These are phyloP conservation scores for Pogona vitticeps DNA, from an alignment of 2,113 vertebrate genomes.

Conservation along the genomic window DNA sequence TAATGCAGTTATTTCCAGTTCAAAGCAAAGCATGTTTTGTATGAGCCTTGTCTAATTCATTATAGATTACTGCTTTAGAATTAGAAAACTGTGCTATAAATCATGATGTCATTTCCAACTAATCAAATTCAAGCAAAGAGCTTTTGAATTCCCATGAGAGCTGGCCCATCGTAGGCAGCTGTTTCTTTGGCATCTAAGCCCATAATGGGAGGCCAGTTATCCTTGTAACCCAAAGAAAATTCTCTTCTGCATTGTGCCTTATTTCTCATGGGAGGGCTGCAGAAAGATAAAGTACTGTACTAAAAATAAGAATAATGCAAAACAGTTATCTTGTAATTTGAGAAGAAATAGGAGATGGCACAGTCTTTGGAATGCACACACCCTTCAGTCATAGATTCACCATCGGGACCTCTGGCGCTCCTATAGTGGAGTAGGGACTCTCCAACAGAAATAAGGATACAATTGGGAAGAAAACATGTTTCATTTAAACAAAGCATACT, in stretches of 20 bases:
- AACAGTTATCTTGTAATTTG: neutral
- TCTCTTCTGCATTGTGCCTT: neutral
- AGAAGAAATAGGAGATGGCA: neutral
- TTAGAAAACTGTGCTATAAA: conserved; percentile 64
- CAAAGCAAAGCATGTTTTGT: conserved; percentile 43
- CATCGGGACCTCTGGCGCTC: neutral
- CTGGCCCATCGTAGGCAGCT: conserved; percentile 57
- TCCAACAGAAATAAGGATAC: neutral
- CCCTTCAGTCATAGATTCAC: neutral
- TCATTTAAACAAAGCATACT: neutral
- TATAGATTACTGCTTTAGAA: conserved; percentile 64
- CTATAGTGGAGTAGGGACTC: neutral
- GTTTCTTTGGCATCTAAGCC: conserved; percentile 18
- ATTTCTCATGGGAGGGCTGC: neutral
- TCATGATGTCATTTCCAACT: conserved; percentile 68
- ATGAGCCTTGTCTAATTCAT: conserved; percentile 38
- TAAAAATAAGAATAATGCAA: neutral
- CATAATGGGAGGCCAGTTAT: neutral
- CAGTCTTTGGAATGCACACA: neutral
- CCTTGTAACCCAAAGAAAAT: neutral
- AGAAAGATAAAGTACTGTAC: neutral
- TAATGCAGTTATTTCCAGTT: conserved; percentile 38
- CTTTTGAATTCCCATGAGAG: conserved; percentile 32
- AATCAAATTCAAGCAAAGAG: conserved; percentile 49
- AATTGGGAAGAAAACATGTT: neutral